phyloP scores from a whole-genome alignment of 2,888 invertebrate species.

The Mamestra brassicae region DNA sequence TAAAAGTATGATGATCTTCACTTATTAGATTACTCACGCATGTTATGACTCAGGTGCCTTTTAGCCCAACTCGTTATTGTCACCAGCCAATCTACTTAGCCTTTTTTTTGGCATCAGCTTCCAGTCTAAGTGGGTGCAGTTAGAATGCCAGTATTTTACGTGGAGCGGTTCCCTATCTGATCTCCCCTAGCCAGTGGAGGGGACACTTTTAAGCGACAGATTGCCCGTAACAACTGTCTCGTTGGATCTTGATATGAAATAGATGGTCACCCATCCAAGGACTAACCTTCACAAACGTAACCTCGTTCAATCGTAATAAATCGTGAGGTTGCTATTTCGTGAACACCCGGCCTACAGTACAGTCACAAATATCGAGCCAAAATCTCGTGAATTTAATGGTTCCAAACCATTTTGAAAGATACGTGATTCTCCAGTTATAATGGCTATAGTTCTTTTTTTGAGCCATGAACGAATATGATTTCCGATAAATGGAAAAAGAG shows the following conservation, averaged over 20 bases:
- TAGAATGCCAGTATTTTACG: neutral
- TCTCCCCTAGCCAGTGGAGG: too few relatives aligned
- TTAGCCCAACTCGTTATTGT: neutral
- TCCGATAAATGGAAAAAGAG: neutral
- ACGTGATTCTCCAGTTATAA: neutral
- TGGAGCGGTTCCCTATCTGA: neutral
- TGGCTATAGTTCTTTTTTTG: neutral
- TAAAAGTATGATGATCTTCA: conserved; percentile 1
- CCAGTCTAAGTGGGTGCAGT: neutral
- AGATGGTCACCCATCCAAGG: neutral
- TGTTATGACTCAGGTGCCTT: conserved; percentile 21
- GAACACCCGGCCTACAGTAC: neutral
- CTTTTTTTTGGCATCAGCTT: neutral
- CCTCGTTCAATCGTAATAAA: neutral
- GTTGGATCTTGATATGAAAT: neutral
- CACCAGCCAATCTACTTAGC: neutral
- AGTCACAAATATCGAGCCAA: neutral
- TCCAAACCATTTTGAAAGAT: neutral
- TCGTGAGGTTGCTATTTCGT: too few relatives aligned
- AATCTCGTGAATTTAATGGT: neutral
- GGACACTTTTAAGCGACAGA: neutral
- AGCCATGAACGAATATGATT: conserved; percentile 1
- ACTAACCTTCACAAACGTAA: neutral
- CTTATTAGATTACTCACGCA: neutral
- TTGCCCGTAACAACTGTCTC: neutral